Evolutionary conservation across 2,113 vertebrate genomes (phyloP).

Genomic region (Empidonax alnorum): DNA sequence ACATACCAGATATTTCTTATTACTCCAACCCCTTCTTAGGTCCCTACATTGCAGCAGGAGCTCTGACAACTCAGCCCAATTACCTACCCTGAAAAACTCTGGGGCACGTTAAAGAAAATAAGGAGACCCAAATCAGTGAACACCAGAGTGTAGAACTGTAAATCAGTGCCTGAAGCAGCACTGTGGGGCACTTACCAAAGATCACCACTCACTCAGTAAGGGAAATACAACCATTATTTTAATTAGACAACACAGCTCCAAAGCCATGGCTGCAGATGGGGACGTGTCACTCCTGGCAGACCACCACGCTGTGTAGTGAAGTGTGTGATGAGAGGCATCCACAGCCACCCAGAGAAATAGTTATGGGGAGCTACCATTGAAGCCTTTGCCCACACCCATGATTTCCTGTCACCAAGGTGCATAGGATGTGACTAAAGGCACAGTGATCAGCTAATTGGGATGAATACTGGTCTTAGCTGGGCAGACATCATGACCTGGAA

Average conservation of each 20-base stretch:
- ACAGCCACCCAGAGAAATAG: neutral
- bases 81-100: neutral
- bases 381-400: constrained; percentile 10
- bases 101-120: neutral
- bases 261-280: neutral
- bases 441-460: constrained; percentile 43
- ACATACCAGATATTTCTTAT: neutral
- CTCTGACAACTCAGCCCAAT: neutral
- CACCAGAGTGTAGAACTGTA: neutral
- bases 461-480: neutral
- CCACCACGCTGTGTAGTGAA: neutral
- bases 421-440: constrained; percentile 64
- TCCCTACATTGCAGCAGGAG: neutral
- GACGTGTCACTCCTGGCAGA: neutral
- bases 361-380: neutral
- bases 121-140: neutral
- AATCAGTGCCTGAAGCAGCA: neutral
- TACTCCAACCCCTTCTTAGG: neutral
- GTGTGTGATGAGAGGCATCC: neutral
- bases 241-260: neutral
- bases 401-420: neutral
- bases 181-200: neutral
- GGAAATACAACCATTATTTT: neutral
- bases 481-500: neutral
- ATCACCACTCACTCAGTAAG: neutral